Base-by-base conservation (phyloP, 2,797 vertebrate species). In the Delichon dasypus region DNA sequence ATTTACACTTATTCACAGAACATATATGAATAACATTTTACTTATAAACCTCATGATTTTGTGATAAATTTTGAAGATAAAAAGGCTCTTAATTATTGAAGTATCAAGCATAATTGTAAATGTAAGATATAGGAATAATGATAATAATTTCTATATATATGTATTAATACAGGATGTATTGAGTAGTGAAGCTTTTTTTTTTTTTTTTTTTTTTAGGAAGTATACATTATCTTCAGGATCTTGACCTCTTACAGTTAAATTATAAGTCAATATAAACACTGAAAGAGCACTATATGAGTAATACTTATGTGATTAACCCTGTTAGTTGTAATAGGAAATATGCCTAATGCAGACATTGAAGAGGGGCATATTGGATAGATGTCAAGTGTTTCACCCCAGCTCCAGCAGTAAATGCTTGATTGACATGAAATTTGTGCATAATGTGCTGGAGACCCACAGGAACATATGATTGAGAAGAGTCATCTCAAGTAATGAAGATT, bases 1-100 rank as follows among this genome's bases (percentile, higher is more conserved):
- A 80, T 89, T 92, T 83, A 45, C 29, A 73, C 9, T 44, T 94
- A 80, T 82, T 95, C 51, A 78, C 13, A 36, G 71, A 84, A 86
- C 7, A 11, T 34, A 53, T 29, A 82, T 55, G 9, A 95, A 90
- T 83, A 83, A 55, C 7, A 65, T 85, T 91, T 90, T 83, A 66
- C 18, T 68, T 60, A 48, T 58, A 77, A 88, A 72, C 1, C 34
- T 79, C 44, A 67, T 32, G 53, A 70, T 82, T 92, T 72, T 26
- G 17, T 93, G 65, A 79, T 72, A 78, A 81, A 76, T 88, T 89
- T 45, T 13, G 67, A 10, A 64, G 13, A 13, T 77, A 85, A 25
- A 86, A 90, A 93, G 9, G 7, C 5, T 88, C 9, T 50, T 42
- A 93, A 62, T 81, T 75, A 82, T 14, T 86, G 22, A 82, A 89